Conservation (phyloP, 2,888 invertebrate genomes). For the Tinea pellionella region DNA sequence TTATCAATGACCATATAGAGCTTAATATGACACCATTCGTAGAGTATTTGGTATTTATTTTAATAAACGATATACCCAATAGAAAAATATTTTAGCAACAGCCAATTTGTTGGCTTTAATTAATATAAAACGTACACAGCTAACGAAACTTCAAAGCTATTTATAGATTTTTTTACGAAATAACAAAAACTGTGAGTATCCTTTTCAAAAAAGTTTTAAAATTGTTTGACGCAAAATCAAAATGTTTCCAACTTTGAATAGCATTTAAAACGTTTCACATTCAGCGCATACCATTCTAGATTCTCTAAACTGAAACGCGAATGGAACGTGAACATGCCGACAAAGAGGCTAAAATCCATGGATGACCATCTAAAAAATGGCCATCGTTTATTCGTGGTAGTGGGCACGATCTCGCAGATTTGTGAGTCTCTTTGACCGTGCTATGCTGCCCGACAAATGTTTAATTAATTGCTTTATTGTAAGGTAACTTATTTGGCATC, state of each 20-base stretch:
- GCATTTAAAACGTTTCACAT: neutral
- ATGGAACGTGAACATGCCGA: neutral
- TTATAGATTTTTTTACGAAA: too few species aligned
- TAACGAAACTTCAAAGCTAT: too few species aligned
- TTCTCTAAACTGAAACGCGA: neutral
- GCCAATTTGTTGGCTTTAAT: neutral
- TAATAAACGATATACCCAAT: neutral
- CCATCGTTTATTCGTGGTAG: constrained; percentile 3
- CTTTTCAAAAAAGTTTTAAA: neutral
- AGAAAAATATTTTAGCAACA: neutral
- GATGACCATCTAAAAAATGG: constrained; percentile 13
- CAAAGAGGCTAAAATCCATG: constrained; percentile 12
- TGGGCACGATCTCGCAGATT: constrained; percentile 13
- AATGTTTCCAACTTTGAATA: neutral
- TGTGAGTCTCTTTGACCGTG: constrained; percentile 8
- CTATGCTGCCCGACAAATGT: constrained; percentile 21
- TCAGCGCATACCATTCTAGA: constrained; percentile 9
- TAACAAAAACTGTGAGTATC: neutral
- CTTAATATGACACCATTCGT: neutral
- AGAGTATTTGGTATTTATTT: neutral
- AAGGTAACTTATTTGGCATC: constrained; percentile 9
- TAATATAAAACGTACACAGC: neutral
- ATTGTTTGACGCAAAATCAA: neutral
- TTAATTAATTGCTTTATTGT: constrained; percentile 26
- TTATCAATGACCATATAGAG: neutral